These are phyloP conservation scores for Lamellibrachia luymesi DNA, from an alignment of 1,140 invertebrate genomes.

Conservation along the genomic window DNA sequence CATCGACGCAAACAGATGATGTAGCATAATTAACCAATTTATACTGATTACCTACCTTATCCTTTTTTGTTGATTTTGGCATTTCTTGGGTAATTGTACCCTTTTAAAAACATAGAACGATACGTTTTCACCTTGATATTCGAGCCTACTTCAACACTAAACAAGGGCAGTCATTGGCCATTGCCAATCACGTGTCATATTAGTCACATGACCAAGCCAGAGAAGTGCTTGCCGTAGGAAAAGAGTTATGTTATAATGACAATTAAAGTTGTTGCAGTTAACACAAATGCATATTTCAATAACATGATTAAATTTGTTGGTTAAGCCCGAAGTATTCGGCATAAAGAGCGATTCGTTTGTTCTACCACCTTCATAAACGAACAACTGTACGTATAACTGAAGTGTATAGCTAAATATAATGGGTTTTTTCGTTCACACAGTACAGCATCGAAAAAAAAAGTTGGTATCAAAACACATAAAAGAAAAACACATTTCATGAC, in stretches of 20 bases:
- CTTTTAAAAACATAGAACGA: not conserved
- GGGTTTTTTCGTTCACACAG: too few species aligned
- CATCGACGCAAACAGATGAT: not conserved
- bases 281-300: not conserved
- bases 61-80: constrained; percentile 19
- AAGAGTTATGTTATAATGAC: not conserved
- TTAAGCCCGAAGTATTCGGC: not conserved
- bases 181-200: constrained; percentile 10
- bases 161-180: constrained; percentile 16
- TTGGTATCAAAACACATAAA: too few species aligned
- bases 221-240: not conserved
- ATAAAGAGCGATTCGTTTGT: not conserved
- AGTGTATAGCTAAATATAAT: not conserved
- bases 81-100: constrained; percentile 20
- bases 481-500: too few species aligned
- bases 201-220: not conserved
- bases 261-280: not conserved
- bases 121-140: constrained; percentile 15
- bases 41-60: constrained; percentile 10
- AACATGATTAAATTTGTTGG: not conserved
- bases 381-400: not conserved
- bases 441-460: too few species aligned
- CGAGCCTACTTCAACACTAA: constrained; percentile 17
- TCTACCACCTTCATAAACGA: not conserved
- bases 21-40: constrained; percentile 7